A percentile compares a stretch with the other conserved stretches of the same genome.
These are phyloP conservation scores for Pitangus sulphuratus DNA, from an alignment of 2,797 vertebrate species.

Conservation along the genomic window DNA sequence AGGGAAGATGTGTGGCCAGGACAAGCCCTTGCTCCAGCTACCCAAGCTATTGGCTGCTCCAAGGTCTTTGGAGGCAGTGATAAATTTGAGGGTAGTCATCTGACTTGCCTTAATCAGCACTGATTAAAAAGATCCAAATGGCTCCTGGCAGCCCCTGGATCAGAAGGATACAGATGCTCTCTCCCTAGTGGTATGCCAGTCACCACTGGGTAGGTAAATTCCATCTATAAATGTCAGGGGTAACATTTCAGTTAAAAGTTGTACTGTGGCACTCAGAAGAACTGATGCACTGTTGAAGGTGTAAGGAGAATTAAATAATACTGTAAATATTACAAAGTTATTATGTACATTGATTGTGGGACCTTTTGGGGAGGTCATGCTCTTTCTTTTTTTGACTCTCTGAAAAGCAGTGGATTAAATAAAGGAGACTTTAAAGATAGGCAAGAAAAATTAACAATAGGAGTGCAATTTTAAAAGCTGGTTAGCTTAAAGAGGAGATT, in stretches of 20 bases:
- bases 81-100: conserved; percentile 33
- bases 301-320: not conserved
- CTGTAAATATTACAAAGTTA: not conserved
- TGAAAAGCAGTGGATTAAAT: not conserved
- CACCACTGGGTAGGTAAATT: conserved; percentile 26
- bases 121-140: conserved; percentile 59
- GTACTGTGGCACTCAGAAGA: not conserved
- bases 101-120: conserved; percentile 48
- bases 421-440: not conserved
- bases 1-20: not conserved
- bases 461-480: not conserved
- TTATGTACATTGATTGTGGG: not conserved
- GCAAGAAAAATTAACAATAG: not conserved
- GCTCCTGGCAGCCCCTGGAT: conserved; percentile 21
- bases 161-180: conserved; percentile 16
- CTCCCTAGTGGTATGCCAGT: conserved; percentile 12
- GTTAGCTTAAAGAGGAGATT: not conserved
- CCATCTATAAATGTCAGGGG: conserved; percentile 24
- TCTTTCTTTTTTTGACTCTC: not conserved
- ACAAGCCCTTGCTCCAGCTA: not conserved
- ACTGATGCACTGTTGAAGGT: not conserved
- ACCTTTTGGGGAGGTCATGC: not conserved
- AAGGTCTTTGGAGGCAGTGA: conserved; percentile 27
- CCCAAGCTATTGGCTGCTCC: not conserved
- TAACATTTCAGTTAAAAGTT: conserved; percentile 10